Conservation (phyloP, 1,140 invertebrate species). For the Akabosia matsudoensis region DNA sequence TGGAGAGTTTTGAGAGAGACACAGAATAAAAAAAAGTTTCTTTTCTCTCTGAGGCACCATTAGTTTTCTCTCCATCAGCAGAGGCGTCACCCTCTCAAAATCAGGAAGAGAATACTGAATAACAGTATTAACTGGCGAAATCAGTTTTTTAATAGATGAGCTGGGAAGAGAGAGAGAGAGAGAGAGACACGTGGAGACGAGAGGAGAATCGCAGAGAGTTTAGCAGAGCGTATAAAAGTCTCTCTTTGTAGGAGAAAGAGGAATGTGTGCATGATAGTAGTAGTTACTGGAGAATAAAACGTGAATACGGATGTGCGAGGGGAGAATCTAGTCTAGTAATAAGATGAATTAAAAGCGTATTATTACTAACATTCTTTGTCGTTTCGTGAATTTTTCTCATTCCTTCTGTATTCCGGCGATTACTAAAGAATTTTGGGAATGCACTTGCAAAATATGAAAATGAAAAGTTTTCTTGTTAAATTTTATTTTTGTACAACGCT, state of each 20-base stretch:
- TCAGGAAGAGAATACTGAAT: not conserved
- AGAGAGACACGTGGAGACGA: not conserved
- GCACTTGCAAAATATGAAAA: not conserved
- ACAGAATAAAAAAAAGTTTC: not conserved
- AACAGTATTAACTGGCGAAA: not conserved
- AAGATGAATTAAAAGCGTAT: conserved; percentile 13
- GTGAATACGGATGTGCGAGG: not conserved
- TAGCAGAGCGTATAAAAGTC: not conserved
- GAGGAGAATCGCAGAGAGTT: not conserved
- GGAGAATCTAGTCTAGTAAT: not conserved
- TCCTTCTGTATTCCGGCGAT: not conserved
- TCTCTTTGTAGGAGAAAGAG: no score
- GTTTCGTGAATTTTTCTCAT: not conserved
- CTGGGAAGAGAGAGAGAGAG: not conserved
- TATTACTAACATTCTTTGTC: conserved; percentile 4
- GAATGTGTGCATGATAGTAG: no score
- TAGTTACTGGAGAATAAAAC: no score
- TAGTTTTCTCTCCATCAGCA: not conserved
- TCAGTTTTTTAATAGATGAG: not conserved
- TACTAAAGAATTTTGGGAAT: not conserved
- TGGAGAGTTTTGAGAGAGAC: no score
- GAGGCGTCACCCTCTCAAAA: no score
- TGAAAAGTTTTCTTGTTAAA: not conserved
- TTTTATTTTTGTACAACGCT: not conserved
- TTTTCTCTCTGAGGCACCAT: not conserved